These are phyloP conservation scores for Tachina grossa DNA, from an alignment of 2,888 invertebrate species.

Conservation along the genomic window DNA sequence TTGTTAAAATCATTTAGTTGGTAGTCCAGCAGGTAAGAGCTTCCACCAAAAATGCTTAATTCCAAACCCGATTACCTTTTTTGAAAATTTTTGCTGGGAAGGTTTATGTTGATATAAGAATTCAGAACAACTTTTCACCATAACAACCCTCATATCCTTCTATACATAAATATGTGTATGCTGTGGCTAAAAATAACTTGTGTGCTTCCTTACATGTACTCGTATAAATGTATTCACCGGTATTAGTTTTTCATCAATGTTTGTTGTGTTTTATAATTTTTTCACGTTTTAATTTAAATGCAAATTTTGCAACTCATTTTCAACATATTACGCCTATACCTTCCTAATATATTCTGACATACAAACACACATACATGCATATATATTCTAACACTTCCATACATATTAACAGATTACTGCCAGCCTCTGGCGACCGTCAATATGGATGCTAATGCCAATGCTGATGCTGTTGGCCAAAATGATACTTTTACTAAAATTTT, in stretches of 20 bases:
- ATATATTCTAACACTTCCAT: background rate
- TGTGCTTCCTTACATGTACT: background rate
- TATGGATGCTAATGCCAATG: background rate
- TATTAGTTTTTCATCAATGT: slow-evolving; percentile 69
- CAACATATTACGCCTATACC: slow-evolving; percentile 72
- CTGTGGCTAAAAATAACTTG: background rate
- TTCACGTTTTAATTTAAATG: slow-evolving; percentile 75
- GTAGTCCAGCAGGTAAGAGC: too few species aligned
- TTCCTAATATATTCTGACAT: slow-evolving; percentile 10
- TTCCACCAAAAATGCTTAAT: too few species aligned
- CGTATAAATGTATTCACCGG: slow-evolving; percentile 28
- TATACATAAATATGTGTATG: background rate
- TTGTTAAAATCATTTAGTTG: too few species aligned
- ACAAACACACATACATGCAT: background rate
- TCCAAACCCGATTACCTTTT: too few species aligned
- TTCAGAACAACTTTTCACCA: background rate
- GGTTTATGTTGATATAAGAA: too few species aligned
- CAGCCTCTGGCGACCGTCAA: slow-evolving; percentile 66
- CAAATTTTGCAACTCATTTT: slow-evolving; percentile 75
- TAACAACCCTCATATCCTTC: background rate
- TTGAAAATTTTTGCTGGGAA: too few species aligned
- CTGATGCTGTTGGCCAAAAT: slow-evolving; percentile 50
- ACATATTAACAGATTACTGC: slow-evolving; percentile 62
- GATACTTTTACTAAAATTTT: slow-evolving; percentile 65
- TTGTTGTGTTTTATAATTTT: slow-evolving; percentile 70